These are phyloP conservation scores for Morone saxatilis DNA, from an alignment of 2,113 vertebrate species.

Conservation along the genomic window DNA sequence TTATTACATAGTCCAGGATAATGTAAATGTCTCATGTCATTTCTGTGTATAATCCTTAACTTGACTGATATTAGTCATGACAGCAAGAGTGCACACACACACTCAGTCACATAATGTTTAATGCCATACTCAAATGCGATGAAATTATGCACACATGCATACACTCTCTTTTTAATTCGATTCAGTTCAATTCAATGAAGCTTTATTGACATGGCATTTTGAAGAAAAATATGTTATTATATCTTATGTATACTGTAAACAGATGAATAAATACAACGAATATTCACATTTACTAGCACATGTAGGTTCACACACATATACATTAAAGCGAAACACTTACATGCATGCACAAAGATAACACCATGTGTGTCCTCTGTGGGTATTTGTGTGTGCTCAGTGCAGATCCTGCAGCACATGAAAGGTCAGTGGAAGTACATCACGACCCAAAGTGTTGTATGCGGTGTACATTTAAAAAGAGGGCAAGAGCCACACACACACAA, in stretches of 20 bases:
- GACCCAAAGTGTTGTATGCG: conserved; percentile 42
- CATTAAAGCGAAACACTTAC: neutral
- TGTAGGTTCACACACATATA: neutral
- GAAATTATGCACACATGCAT: conserved; percentile 31
- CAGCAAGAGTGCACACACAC: conserved; percentile 27
- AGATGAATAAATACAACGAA: neutral
- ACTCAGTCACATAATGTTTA: conserved; percentile 26
- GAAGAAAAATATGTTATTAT: neutral
- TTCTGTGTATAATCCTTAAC: conserved; percentile 57
- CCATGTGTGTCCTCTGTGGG: conserved; percentile 7
- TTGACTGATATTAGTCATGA: conserved; percentile 71
- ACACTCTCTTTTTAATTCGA: conserved; percentile 25
- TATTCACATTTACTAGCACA: neutral
- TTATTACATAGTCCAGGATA: conserved; percentile 58
- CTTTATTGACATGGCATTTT: conserved; percentile 20
- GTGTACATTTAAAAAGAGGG: conserved; percentile 49
- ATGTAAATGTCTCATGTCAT: conserved; percentile 74
- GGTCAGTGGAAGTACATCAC: conserved; percentile 65
- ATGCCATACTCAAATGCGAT: conserved; percentile 12
- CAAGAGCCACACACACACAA: conserved; percentile 5
- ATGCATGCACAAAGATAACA: conserved; percentile 32
- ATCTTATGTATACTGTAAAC: neutral
- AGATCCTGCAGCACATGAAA: conserved; percentile 57
- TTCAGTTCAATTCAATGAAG: conserved; percentile 17
- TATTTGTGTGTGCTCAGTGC: conserved; percentile 6